A percentile compares a stretch with the other conserved stretches of the same genome.
phyloP scores from a whole-genome alignment of 2,888 invertebrate genomes.

The Ypsolopha scabrella region DNA sequence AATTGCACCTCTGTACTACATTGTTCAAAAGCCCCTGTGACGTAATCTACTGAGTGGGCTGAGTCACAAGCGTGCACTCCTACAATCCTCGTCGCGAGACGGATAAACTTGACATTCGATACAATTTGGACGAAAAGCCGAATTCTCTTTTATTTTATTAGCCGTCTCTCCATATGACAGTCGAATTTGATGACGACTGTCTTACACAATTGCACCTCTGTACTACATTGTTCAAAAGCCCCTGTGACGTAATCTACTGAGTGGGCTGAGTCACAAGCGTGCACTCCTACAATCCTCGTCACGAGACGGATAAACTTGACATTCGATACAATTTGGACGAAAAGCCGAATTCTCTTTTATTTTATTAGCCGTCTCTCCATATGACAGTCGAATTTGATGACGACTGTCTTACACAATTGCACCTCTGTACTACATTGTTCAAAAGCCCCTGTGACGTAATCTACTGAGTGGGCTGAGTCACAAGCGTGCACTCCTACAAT shows the following conservation, averaged over 20 bases:
- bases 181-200: too few species aligned
- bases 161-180: too few species aligned
- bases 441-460: constrained; percentile 8
- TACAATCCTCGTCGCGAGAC: constrained; percentile 12
- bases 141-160: constrained; percentile 9
- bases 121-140: constrained; percentile 15
- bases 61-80: constrained; percentile 9
- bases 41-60: constrained; percentile 8
- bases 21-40: constrained; percentile 9
- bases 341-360: constrained; percentile 10
- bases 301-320: constrained; percentile 14
- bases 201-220: too few species aligned
- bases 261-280: constrained; percentile 9
- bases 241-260: constrained; percentile 7
- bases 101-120: constrained; percentile 17
- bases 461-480: constrained; percentile 9
- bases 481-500: constrained; percentile 11
- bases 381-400: too few species aligned
- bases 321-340: constrained; percentile 17
- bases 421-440: too few species aligned
- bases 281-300: constrained; percentile 12
- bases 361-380: too few species aligned
- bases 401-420: too few species aligned
- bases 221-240: too few species aligned
- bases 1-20: too few species aligned